Percentiles rank a stretch among this genome's conserved stretches.
Evolutionary conservation across 2,113 vertebrate genomes (phyloP).

Genomic region (Elgaria multicarinata): DNA sequence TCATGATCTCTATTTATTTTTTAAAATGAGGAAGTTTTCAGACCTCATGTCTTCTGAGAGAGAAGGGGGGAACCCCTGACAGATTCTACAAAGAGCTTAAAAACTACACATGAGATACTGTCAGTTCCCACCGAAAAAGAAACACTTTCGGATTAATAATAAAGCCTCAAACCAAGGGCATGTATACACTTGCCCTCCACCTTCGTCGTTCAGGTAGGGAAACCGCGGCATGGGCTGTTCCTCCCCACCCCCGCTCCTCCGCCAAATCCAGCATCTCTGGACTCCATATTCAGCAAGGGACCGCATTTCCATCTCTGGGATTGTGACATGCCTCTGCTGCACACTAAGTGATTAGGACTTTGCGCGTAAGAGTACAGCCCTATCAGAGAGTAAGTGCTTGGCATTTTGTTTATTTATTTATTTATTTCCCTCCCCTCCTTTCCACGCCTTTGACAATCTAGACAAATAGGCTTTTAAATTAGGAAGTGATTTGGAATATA

Average conservation of each 20-base stretch:
- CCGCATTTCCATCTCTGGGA: not conserved
- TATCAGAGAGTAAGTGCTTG: conserved; percentile 54
- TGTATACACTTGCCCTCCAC: not conserved
- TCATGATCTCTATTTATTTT: not conserved
- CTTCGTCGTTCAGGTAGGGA: not conserved
- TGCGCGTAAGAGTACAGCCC: conserved; percentile 21
- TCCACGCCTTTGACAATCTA: conserved; percentile 74
- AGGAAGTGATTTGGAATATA: conserved; percentile 99
- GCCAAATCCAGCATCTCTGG: not conserved
- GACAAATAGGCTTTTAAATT: conserved; percentile 85
- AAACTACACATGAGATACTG: not conserved
- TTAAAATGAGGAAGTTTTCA: rapidly evolving
- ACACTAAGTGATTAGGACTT: conserved; percentile 49
- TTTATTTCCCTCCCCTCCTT: conserved; percentile 39
- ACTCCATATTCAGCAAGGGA: rapidly evolving
- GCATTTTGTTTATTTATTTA: conserved; percentile 40
- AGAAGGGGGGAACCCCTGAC: not conserved
- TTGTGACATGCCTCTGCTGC: conserved; percentile 39
- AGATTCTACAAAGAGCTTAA: not conserved
- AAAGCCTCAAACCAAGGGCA: not conserved
- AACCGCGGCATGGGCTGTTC: not conserved
- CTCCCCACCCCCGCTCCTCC: rapidly evolving
- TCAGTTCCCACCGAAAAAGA: no score
- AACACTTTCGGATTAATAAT: not conserved
- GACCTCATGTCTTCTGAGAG: not conserved